Evolutionary conservation across 1,140 invertebrate species (phyloP), one percentile per base, ranked within the genome.

Genomic region (Aethina tumida): DNA sequence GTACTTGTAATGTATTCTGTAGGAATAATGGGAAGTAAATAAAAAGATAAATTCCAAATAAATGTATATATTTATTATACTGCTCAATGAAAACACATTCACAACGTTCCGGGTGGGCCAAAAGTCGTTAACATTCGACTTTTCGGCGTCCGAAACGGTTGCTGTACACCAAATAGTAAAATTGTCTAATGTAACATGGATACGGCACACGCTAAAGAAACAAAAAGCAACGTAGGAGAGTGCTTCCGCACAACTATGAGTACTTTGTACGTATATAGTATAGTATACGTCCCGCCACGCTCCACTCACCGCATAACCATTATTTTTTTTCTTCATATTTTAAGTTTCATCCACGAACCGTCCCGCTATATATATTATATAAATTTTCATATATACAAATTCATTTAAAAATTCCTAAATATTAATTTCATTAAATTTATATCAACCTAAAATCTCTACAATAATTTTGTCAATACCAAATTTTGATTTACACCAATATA

Each of bases 401-500:
- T 62, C 50, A 61, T 62, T 62, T 62, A 61, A 62, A 60, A 61
- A 60, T 55, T 58, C 60, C 60, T 62, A 62, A 62, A 62, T 50
- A 42, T 62, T 60, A 59, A 57, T 56, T 57, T 58, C 52, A 59
- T 59, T 56, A 60, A 59, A 45, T 18, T 35, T 51, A 55, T 58
- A 59, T 55, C 49, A 59, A 58, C 53, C 58, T 59, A 59, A 59
- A 60, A 55, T 45, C 43, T 57, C 55, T 57, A 59, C 55, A 46
- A 57, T 58, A 56, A 57, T 60, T 62, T 60, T 59, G 49, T 55
- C 50, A 37, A 55, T 59, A 59, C 57, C 57, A 52, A 62, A 62
- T 62, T 62, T 62, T 62, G 60, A 62, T 62, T 61, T 60, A 61
- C 60, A 63, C 59, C 60, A 63, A 63, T 63, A 63, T 63, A 60